phyloP scores from a whole-genome alignment of 2,888 invertebrate species.

The Carabus problematicus region DNA sequence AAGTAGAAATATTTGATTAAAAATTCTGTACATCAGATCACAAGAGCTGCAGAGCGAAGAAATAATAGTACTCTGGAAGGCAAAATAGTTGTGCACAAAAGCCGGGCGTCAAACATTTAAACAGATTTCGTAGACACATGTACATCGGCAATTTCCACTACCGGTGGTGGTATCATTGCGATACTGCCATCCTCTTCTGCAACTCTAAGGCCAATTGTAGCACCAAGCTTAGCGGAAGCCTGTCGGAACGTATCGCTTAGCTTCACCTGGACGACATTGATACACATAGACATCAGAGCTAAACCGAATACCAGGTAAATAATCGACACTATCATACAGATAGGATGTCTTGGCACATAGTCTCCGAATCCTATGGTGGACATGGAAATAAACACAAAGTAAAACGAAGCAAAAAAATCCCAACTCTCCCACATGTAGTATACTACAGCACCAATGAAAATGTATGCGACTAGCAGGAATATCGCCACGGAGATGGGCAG shows the following conservation, averaged over 20 bases:
- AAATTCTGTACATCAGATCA: neutral
- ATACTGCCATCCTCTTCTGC: conserved; percentile 70
- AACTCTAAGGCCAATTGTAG: conserved; percentile 80
- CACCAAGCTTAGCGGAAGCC: conserved; percentile 84
- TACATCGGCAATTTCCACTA: conserved; percentile 52
- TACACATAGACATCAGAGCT: conserved; percentile 95
- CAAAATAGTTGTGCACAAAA: too few species aligned
- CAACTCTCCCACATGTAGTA: conserved; percentile 83
- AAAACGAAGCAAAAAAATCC: conserved; percentile 93
- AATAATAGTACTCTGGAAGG: conserved; percentile 6
- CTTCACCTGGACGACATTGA: conserved; percentile 91
- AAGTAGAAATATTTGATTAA: too few species aligned
- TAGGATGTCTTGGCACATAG: conserved; percentile 85
- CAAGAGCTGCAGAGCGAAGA: conserved; percentile 17
- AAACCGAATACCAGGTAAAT: conserved; percentile 93
- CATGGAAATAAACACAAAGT: conserved; percentile 97
- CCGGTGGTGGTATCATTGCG: conserved; percentile 51
- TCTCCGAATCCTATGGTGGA: conserved; percentile 98
- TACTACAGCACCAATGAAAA: conserved; percentile 83
- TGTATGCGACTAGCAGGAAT: conserved; percentile 81
- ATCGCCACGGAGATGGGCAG: conserved; percentile 91
- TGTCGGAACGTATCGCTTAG: conserved; percentile 81
- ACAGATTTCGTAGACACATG: conserved; percentile 45
- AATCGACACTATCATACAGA: conserved; percentile 89
- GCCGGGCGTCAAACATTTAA: conserved; percentile 4